A percentile compares a stretch with the other conserved stretches of the same genome.
phyloP scores from a whole-genome alignment of 2,888 invertebrate species.

The Harmothoe impar region DNA sequence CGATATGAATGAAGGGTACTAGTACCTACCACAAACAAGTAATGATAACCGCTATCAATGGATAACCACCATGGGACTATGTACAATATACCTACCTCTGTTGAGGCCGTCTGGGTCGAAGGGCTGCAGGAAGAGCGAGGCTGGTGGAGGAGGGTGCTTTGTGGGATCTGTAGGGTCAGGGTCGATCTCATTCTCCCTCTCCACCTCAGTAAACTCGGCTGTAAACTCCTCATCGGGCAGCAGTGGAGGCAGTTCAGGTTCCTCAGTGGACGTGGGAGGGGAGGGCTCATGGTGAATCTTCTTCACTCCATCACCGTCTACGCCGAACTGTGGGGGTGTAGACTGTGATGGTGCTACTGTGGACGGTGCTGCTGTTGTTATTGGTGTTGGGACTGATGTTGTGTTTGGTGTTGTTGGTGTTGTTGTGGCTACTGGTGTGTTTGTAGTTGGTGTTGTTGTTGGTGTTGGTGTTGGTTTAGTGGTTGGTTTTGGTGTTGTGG shows the following conservation, averaged over 20 bases:
- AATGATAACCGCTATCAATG: no score
- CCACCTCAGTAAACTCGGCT: neutral
- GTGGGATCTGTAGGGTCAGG: neutral
- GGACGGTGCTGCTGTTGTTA: neutral
- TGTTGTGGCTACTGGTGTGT: neutral
- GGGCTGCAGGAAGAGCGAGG: neutral
- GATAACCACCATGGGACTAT: no score
- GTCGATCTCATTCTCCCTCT: conserved; percentile 28
- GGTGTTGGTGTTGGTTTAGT: neutral
- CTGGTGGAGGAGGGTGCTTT: neutral
- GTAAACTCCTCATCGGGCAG: neutral
- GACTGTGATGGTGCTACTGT: neutral
- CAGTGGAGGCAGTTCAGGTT: neutral
- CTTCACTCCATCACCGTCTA: neutral
- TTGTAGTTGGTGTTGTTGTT: conserved; percentile 18
- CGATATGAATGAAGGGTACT: no score
- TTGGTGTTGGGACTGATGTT: neutral
- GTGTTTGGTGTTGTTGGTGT: neutral
- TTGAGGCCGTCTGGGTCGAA: conserved; percentile 40
- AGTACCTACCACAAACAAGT: no score
- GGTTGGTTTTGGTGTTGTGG: conserved; percentile 1
- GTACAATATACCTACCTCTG: neutral
- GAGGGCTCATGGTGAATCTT: neutral
- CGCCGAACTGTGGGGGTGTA: neutral
- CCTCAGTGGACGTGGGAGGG: neutral